Evolutionary conservation across 2,888 invertebrate genomes (phyloP), one percentile per base, ranked within the genome.

Genomic region (Gandaritis pyraliata): DNA sequence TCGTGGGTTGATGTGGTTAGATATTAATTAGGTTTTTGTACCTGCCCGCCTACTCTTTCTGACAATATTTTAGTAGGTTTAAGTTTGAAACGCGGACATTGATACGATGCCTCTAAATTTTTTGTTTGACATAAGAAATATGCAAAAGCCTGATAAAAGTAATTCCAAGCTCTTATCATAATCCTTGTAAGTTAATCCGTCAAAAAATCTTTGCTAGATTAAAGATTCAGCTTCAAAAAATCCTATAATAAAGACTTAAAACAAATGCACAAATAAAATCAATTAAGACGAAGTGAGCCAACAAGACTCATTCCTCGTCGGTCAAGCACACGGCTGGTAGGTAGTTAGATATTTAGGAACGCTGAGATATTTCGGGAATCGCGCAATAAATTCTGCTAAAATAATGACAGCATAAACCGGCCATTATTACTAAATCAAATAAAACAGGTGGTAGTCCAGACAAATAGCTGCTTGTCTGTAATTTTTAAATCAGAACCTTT

Each of bases 321-420:
- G 60, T 64, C 57, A 60, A 56, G 65, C 47, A 62, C 65, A 62
- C 57, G 15, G 16, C 3, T 6, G 16, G 23, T 45, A 23, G 33
- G 51, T 51, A 33, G 43, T 49, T 23, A 23, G 60, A 69, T 57
- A 68, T 54, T 53, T 29, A 13, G 2, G n/a, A 46, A 48, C 15
- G 50, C 12, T 47, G 5, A 15, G 18, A 18, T 57, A 58, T 61
- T 61, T 61, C 16, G n/a, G 39, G 52, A 58, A 38, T 33, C 8
- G 46, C 7, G n/a, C 36, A n/a, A 49, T 59, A 47, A 49, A 48
- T 51, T 45, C 33, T 61, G 47, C 51, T 53, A 48, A 69, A 75
- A 72, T 75, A 76, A 74, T 72, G 74, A 62, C 65, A 57, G 63
- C 66, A 68, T 64, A 68, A 65, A 61, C 70, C 53, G 70, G 68